These are phyloP conservation scores for Otolemur crassicaudatus DNA, from an alignment of 2,797 vertebrate species.

Conservation along the genomic window DNA sequence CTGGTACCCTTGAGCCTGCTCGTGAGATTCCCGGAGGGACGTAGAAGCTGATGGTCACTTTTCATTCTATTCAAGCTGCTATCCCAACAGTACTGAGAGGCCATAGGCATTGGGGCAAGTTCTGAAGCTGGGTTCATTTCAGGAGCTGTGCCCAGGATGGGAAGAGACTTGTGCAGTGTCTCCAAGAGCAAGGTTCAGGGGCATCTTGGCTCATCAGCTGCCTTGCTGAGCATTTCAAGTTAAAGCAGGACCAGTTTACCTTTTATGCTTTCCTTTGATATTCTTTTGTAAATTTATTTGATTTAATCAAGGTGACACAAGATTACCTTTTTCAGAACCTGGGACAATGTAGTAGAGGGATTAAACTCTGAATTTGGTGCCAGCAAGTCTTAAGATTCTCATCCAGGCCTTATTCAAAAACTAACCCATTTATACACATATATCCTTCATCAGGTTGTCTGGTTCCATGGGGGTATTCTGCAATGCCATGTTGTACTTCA, in stretches of 20 bases:
- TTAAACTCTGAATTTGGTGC: background rate
- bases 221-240: background rate
- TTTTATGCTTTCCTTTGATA: background rate
- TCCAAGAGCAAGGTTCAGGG: background rate
- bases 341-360: background rate
- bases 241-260: background rate
- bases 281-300: background rate
- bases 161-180: background rate
- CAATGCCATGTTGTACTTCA: background rate
- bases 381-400: background rate
- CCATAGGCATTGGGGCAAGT: background rate
- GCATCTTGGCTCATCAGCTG: background rate
- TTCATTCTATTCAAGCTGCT: background rate
- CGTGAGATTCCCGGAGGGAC: background rate
- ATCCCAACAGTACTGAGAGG: background rate
- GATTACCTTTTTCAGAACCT: background rate
- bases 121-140: background rate
- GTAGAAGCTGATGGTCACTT: slow-evolving; percentile 14
- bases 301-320: background rate
- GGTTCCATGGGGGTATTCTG: background rate
- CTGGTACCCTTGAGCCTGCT: background rate
- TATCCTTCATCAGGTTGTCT: background rate
- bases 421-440: background rate
- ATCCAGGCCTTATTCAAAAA: background rate
- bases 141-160: background rate